These are phyloP conservation scores for Carassius auratus DNA, from an alignment of 2,113 vertebrate species.

Conservation along the genomic window DNA sequence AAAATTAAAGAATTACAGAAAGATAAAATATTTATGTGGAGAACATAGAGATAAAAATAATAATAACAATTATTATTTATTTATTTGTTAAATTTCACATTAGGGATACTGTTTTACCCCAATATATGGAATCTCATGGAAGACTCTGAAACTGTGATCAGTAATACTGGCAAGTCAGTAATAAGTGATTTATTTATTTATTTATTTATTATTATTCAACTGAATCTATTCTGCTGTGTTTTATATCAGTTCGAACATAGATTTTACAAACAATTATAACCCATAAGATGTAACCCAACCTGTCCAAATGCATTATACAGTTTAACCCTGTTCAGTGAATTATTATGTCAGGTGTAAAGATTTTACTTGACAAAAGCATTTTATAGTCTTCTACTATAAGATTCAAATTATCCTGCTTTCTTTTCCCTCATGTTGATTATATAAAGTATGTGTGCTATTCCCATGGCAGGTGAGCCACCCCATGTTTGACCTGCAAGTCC, in stretches of 20 bases:
- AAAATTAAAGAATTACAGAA: background rate
- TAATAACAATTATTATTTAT: background rate
- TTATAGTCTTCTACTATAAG: background rate
- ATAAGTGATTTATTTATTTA: background rate
- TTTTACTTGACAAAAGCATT: background rate
- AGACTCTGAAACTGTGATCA: background rate
- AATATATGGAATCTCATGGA: background rate
- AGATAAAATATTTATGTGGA: background rate
- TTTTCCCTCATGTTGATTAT: background rate
- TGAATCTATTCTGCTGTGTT: background rate
- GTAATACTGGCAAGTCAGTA: constrained; percentile 1
- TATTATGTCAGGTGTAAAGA: background rate
- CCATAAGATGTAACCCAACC: background rate
- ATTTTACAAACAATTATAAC: background rate
- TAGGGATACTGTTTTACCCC: background rate
- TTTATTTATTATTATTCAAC: background rate
- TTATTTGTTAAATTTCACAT: background rate
- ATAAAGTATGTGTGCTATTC: background rate
- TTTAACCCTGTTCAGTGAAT: background rate
- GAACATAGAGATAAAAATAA: background rate
- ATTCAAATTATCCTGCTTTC: background rate
- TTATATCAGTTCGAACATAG: background rate
- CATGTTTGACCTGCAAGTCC: constrained; percentile 6
- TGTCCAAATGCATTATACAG: background rate
- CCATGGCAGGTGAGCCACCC: background rate